Evolutionary conservation across 1,140 invertebrate species (phyloP).

Genomic region (Panagrolaimus sp.): DNA sequence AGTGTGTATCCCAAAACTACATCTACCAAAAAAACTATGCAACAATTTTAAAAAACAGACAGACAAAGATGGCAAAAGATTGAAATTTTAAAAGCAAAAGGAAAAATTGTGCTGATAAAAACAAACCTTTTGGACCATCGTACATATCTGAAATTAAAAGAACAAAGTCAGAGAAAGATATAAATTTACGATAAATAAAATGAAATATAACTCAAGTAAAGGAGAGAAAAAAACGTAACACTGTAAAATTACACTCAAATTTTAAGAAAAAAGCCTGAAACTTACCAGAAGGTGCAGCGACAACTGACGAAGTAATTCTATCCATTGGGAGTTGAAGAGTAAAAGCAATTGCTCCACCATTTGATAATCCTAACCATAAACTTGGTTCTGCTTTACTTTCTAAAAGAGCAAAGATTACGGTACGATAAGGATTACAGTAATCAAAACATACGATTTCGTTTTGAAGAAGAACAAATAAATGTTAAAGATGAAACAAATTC

Average conservation of each 20-base stretch:
- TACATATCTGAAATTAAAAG: slow-evolving; percentile 39
- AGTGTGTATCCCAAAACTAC: not conserved
- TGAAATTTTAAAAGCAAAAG: not conserved
- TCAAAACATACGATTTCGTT: slow-evolving; percentile 40
- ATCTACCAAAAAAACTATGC: too few species aligned
- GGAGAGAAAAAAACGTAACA: slow-evolving; percentile 13
- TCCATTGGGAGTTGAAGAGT: slow-evolving; percentile 51
- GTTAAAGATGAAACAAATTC: slow-evolving; percentile 10
- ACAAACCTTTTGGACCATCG: slow-evolving; percentile 44
- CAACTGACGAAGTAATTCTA: slow-evolving; percentile 45
- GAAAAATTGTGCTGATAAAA: slow-evolving; percentile 4
- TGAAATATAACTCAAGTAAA: slow-evolving; percentile 2
- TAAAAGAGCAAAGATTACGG: slow-evolving; percentile 25
- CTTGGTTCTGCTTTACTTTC: slow-evolving; percentile 46
- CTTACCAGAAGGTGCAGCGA: slow-evolving; percentile 48
- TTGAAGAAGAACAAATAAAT: slow-evolving; percentile 27
- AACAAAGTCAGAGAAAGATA: slow-evolving; percentile 13
- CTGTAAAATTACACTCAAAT: slow-evolving; percentile 22
- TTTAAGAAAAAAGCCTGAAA: slow-evolving; percentile 1
- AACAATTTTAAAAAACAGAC: slow-evolving; percentile 13
- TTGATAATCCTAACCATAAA: slow-evolving; percentile 55
- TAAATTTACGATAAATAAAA: slow-evolving; percentile 6
- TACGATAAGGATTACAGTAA: not conserved
- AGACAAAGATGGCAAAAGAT: slow-evolving; percentile 10
- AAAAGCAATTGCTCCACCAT: slow-evolving; percentile 46